phyloP scores from a whole-genome alignment of 2,797 vertebrate species.

The Scyliorhinus canicula region DNA sequence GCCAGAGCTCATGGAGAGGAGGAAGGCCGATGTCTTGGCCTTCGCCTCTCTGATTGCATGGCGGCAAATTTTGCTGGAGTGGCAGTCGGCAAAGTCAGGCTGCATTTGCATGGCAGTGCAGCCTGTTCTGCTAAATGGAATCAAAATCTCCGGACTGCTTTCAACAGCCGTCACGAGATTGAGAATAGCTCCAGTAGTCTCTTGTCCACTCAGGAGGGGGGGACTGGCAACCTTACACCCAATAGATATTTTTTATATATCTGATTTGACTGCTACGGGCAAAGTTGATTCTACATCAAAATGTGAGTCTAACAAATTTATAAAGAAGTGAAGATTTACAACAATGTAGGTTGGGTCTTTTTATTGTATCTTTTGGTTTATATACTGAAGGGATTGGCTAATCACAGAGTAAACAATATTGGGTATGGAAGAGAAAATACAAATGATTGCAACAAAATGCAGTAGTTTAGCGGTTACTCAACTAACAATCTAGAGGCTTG shows the following conservation, averaged over 20 bases:
- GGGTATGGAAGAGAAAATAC: neutral
- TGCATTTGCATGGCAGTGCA: too few relatives aligned
- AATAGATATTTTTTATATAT: neutral
- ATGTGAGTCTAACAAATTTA: neutral
- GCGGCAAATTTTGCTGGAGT: too few relatives aligned
- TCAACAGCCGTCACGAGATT: too few relatives aligned
- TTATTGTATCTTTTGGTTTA: neutral
- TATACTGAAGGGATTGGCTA: neutral
- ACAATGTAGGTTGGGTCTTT: neutral
- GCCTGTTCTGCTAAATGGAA: too few relatives aligned
- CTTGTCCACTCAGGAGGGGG: too few relatives aligned
- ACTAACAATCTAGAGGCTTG: neutral
- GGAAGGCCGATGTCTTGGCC: too few relatives aligned
- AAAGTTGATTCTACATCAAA: neutral
- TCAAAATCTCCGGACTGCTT: too few relatives aligned
- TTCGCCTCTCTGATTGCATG: too few relatives aligned
- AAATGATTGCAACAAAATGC: neutral
- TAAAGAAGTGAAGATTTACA: neutral
- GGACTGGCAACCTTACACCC: neutral
- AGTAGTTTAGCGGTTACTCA: neutral
- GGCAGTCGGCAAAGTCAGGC: too few relatives aligned
- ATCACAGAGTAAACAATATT: neutral
- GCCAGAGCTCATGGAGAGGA: too few relatives aligned
- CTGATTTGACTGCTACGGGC: neutral
- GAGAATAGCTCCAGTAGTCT: too few relatives aligned